Conservation (phyloP, 2,797 vertebrate species). For the Harpagifer antarcticus region DNA sequence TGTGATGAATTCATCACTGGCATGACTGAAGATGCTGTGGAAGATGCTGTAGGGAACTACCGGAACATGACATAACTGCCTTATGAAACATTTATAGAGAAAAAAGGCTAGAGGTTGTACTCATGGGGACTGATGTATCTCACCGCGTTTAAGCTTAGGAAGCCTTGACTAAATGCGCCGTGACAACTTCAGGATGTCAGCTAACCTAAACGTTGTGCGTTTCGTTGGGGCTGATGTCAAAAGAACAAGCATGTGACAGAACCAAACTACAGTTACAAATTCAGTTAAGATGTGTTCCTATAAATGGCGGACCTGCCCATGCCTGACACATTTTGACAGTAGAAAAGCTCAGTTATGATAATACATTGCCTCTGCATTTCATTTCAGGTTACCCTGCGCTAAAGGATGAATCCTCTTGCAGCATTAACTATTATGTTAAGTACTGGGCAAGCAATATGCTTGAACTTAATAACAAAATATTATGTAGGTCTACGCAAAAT, state of each 20-base stretch:
- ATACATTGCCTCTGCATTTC: background rate
- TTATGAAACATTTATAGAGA: constrained; percentile 74
- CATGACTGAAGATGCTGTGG: constrained; percentile 49
- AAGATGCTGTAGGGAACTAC: constrained; percentile 53
- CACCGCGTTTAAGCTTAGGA: constrained; percentile 38
- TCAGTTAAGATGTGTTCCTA: background rate
- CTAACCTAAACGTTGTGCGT: constrained; percentile 49
- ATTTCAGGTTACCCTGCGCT: background rate
- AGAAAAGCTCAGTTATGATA: background rate
- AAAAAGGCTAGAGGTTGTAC: constrained; percentile 57
- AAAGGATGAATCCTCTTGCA: no score
- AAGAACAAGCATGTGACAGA: constrained; percentile 1
- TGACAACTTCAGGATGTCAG: constrained; percentile 64
- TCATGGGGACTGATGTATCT: constrained; percentile 63
- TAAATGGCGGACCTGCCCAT: background rate
- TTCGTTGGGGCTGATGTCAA: constrained; percentile 11
- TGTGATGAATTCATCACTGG: constrained; percentile 63
- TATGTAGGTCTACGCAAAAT: background rate
- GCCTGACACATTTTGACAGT: constrained; percentile 20
- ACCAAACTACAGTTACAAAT: background rate
- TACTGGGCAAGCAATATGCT: background rate
- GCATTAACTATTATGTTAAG: no score
- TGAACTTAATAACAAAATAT: background rate
- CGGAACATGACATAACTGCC: constrained; percentile 70
- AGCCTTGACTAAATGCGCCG: constrained; percentile 53